phyloP scores from a whole-genome alignment of 2,888 invertebrate species.

The Dexiosoma caninum region DNA sequence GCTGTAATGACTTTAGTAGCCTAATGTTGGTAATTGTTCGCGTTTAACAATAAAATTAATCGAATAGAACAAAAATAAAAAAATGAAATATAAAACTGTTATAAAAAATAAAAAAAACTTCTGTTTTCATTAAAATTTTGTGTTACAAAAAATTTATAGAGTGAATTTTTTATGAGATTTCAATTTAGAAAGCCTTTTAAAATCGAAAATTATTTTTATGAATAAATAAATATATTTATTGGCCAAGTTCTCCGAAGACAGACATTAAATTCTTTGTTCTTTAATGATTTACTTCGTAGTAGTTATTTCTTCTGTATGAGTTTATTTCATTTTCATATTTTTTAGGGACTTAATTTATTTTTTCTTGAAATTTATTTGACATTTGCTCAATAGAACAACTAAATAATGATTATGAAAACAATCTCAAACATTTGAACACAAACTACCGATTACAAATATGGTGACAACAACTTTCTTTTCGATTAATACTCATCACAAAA shows the following conservation, averaged over 20 bases:
- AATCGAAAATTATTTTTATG: too few relatives aligned
- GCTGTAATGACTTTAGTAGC: too few relatives aligned
- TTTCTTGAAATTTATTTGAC: constrained; percentile 11
- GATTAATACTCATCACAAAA: constrained; percentile 6
- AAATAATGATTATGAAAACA: background rate
- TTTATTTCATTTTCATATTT: background rate
- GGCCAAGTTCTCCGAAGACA: too few relatives aligned
- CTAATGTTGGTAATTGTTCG: too few relatives aligned
- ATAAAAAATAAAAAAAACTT: too few relatives aligned
- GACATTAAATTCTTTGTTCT: background rate
- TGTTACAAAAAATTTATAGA: too few relatives aligned
- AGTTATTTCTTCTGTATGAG: background rate
- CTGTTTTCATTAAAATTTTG: too few relatives aligned
- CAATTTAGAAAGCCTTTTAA: too few relatives aligned
- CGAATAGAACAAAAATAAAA: too few relatives aligned
- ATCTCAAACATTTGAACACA: constrained; percentile 3
- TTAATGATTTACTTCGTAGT: background rate
- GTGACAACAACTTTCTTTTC: constrained; percentile 64
- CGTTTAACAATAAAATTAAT: too few relatives aligned
- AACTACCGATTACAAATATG: constrained; percentile 52
- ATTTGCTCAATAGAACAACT: constrained; percentile 24
- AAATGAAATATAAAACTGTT: too few relatives aligned
- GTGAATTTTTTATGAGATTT: too few relatives aligned
- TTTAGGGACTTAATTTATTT: constrained; percentile 1
- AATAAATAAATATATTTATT: background rate